Evolutionary conservation across 2,797 vertebrate species (phyloP).

Genomic region (Hoplostethus atlanticus): DNA sequence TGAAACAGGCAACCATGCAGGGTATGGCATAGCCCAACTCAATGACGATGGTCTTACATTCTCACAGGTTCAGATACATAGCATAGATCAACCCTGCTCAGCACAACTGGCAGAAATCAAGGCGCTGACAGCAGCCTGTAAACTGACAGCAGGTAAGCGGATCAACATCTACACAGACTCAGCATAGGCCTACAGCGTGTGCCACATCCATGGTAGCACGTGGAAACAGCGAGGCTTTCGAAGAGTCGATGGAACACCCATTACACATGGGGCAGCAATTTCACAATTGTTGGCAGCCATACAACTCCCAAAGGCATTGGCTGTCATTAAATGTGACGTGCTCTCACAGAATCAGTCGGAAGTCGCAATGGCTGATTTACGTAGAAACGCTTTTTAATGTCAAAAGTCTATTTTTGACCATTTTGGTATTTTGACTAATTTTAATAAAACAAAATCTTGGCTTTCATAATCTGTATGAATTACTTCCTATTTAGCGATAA

Average conservation of each 20-base stretch:
- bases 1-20: not conserved
- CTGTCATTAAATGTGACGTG: no score
- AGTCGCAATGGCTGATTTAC: no score
- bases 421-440: no score
- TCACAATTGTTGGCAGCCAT: not conserved
- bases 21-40: not conserved
- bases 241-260: not conserved
- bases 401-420: no score
- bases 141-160: not conserved
- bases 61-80: not conserved
- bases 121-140: not conserved
- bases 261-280: not conserved
- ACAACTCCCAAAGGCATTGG: not conserved
- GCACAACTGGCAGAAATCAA: constrained; percentile 3
- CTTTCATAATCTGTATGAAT: no score
- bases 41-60: not conserved
- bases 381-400: no score
- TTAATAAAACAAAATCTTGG: no score
- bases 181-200: not conserved
- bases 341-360: no score
- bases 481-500: no score
- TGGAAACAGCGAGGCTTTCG: not conserved
- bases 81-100: constrained; percentile 1
- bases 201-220: not conserved
- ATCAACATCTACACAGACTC: constrained; percentile 5